phyloP scores from a whole-genome alignment of 2,797 vertebrate genomes.

The Thamnophis elegans region DNA sequence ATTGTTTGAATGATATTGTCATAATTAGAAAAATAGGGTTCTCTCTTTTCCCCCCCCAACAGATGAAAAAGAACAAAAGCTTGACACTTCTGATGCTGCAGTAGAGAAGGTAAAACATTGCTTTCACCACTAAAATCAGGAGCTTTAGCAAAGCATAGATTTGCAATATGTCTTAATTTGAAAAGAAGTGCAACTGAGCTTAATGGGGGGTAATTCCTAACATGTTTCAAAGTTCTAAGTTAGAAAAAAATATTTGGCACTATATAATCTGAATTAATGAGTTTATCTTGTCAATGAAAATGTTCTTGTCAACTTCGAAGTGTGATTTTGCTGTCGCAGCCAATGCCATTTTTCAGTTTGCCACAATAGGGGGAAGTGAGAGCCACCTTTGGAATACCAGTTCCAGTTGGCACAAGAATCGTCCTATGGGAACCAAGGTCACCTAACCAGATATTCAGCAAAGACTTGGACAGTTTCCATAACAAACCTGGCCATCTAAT shows the following conservation, averaged over 20 bases:
- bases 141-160: not conserved
- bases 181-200: not conserved
- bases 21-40: not conserved
- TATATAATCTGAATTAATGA: slow-evolving; percentile 3
- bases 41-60: slow-evolving; percentile 66
- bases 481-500: not conserved
- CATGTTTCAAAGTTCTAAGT: not conserved
- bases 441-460: not conserved
- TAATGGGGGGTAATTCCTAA: not conserved
- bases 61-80: slow-evolving; percentile 73
- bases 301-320: not conserved
- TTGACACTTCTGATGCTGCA: slow-evolving; percentile 66
- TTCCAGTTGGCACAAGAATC: not conserved
- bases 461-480: not conserved
- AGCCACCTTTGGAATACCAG: too few relatives aligned
- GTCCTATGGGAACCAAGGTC: not conserved
- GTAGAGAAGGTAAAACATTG: slow-evolving; percentile 71
- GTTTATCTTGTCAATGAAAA: not conserved
- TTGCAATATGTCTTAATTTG: not conserved
- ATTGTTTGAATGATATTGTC: slow-evolving; percentile 2
- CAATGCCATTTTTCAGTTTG: not conserved
- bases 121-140: not conserved
- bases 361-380: too few relatives aligned
- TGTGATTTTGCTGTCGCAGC: not conserved
- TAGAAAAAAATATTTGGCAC: not conserved